Evolutionary conservation across 2,888 invertebrate species (phyloP), one percentile per base, ranked within the genome.

Genomic region (Tinea semifulvella): DNA sequence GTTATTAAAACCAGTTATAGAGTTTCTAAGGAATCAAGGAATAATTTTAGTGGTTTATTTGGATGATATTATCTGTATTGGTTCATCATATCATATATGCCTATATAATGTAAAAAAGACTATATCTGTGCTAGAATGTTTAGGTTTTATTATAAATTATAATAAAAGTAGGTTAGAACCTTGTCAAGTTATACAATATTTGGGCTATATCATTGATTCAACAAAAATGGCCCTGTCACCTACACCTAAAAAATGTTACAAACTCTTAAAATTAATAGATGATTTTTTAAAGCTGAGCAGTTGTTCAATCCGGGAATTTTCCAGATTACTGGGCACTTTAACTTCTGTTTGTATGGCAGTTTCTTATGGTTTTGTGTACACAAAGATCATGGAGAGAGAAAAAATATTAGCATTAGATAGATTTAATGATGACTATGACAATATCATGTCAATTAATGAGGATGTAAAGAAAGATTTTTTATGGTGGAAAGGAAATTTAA

Each of bases 121-220:
- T 6, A 20, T 44, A n/a, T 8, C 18, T 1, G n/a, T 47, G 2
- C 22, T 48, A 11, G 6, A 14, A 22, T 26, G 39, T 7, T 18
- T 48, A 10, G 48, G 50, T 1, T 50, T 50, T 28, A 22, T 43
- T 7, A 44, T 50, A 7, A 50, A 49, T 10, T 11, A 31, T 14
- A 43, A 47, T 1, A 50, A 49, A 42, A 42, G 48, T 27, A 19
- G n/a, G 1, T 13, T 49, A 3, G 16, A 5, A n/a, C 47, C 49
- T 5, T 20, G 2, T 3, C 14, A 48, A 14, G 11, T 8, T 8
- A 49, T 48, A 18, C 45, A 43, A 42, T 50, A 38, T 25, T 43
- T 49, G 43, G 47, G 47, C 1, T 45, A 47, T 18, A 25, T 22
- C 7, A 17, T 48, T 26, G 43, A 50, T 31, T 46, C 48, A 11